These are phyloP conservation scores for Silurus asotus DNA, from an alignment of 2,113 vertebrate genomes.

Conservation along the genomic window DNA sequence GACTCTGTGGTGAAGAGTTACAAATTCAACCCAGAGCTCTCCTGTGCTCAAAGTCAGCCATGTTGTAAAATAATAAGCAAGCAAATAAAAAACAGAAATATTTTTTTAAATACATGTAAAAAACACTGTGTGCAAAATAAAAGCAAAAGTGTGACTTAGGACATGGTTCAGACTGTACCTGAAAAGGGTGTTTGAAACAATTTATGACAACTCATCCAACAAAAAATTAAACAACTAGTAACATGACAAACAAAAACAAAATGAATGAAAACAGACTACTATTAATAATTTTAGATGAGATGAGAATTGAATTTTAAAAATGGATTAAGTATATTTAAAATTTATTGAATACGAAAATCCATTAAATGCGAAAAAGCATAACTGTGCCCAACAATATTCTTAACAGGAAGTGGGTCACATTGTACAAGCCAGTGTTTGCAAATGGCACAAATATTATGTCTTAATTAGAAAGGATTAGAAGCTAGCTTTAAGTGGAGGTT, in stretches of 20 bases:
- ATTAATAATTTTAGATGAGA: background rate
- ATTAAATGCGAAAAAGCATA: slow-evolving; percentile 10
- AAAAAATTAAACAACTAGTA: background rate
- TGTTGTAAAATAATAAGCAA: slow-evolving; percentile 54
- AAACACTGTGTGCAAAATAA: slow-evolving; percentile 56
- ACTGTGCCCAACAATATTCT: slow-evolving; percentile 45
- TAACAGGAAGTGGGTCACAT: slow-evolving; percentile 57
- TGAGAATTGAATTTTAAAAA: slow-evolving; percentile 3
- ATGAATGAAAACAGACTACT: background rate
- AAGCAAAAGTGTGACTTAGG: slow-evolving; percentile 50
- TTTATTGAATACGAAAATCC: slow-evolving; percentile 13
- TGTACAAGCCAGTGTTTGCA: slow-evolving; percentile 45
- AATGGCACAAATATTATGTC: slow-evolving; percentile 65
- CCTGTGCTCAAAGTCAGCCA: slow-evolving; percentile 46
- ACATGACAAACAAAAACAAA: background rate
- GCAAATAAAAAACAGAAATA: background rate
- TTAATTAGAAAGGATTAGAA: slow-evolving; percentile 77
- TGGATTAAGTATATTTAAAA: background rate
- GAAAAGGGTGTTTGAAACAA: slow-evolving; percentile 46
- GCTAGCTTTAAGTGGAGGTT: slow-evolving; percentile 73
- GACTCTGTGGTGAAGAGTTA: slow-evolving; percentile 60
- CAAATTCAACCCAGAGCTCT: slow-evolving; percentile 59
- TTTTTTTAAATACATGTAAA: background rate
- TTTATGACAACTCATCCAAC: background rate
- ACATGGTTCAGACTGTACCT: slow-evolving; percentile 55